phyloP scores from a whole-genome alignment of 2,797 vertebrate species.

The Brachymystax lenok region DNA sequence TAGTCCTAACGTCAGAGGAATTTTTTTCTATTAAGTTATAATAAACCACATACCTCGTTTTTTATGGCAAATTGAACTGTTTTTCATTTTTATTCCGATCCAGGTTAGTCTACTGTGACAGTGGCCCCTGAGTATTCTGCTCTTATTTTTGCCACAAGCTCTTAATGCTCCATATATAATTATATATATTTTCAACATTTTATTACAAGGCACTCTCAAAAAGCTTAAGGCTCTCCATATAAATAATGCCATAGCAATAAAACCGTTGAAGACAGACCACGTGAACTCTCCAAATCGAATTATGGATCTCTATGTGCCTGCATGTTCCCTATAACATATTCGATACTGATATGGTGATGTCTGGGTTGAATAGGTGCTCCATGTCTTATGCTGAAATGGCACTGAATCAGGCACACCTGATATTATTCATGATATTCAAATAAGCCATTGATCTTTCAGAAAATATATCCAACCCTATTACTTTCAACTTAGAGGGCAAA shows the following conservation, averaged over 20 bases:
- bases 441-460: constrained; percentile 67
- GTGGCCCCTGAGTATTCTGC: constrained; percentile 3
- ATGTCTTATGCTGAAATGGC: not conserved
- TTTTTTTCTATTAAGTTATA: not conserved
- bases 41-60: not conserved
- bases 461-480: not conserved
- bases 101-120: not conserved
- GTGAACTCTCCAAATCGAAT: constrained; percentile 60
- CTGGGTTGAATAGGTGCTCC: not conserved
- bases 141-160: constrained; percentile 27
- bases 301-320: constrained; percentile 42
- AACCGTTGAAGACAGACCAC: constrained; percentile 40
- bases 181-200: constrained; percentile 34
- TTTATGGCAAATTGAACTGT: not conserved
- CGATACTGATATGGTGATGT: constrained; percentile 25
- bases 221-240: constrained; percentile 59
- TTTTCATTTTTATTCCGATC: not conserved
- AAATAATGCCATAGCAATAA: constrained; percentile 58
- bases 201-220: constrained; percentile 58
- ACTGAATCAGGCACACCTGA: not conserved
- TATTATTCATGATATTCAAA: constrained; percentile 64
- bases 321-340: constrained; percentile 17
- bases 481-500: not conserved
- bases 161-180: not conserved
- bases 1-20: not conserved